Conservation (phyloP, 2,113 vertebrate species). For the Hyaena hyaena region DNA sequence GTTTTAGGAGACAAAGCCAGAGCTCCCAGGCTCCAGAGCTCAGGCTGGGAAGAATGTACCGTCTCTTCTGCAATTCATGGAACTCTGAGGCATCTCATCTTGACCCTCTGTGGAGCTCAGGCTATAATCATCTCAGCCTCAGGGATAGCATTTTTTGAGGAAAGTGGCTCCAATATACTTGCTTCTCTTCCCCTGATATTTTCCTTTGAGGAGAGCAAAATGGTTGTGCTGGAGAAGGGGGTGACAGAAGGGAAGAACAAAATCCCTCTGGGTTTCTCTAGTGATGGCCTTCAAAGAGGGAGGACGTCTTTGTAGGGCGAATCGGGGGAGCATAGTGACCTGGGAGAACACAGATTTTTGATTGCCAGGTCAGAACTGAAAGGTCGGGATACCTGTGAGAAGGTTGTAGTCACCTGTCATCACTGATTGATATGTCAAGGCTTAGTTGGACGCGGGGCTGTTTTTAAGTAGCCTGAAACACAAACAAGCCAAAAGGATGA, state of each 20-base stretch:
- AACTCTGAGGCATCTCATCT: neutral
- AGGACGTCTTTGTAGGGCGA: neutral
- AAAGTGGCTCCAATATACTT: neutral
- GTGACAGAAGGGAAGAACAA: neutral
- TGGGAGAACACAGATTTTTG: neutral
- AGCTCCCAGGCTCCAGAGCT: neutral
- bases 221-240: neutral
- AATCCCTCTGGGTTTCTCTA: neutral
- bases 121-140: neutral
- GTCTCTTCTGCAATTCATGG: neutral
- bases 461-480: neutral
- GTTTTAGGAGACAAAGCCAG: neutral
- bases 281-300: neutral
- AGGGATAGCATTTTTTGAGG: neutral
- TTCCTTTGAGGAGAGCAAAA: neutral
- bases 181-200: neutral
- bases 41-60: neutral
- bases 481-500: neutral
- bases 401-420: neutral
- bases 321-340: neutral
- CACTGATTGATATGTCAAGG: neutral
- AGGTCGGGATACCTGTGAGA: rapidly evolving
- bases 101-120: neutral
- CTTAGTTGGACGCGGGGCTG: neutral
- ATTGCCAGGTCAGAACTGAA: no score